phyloP scores from a whole-genome alignment of 2,113 vertebrate genomes.

The Sapayoa aenigma region DNA sequence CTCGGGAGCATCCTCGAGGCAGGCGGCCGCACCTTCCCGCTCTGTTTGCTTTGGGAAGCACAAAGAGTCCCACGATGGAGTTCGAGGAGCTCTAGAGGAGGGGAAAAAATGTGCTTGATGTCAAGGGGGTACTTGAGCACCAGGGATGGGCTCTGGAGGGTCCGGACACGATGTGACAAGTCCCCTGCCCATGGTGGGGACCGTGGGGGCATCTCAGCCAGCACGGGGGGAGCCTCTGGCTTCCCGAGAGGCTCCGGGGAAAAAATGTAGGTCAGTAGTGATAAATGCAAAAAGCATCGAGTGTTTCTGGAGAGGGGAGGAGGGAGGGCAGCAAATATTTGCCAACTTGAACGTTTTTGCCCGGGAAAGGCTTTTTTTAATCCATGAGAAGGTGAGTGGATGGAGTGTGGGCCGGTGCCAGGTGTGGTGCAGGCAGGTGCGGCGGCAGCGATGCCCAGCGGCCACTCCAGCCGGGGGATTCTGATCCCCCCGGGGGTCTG shows the following conservation, averaged over 20 bases:
- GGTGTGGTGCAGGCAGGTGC: neutral
- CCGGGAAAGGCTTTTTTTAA: neutral
- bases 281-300: neutral
- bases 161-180: fast-evolving
- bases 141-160: neutral
- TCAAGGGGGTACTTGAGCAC: neutral
- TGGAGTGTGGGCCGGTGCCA: neutral
- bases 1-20: neutral
- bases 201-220: fast-evolving
- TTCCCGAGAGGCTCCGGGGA: neutral
- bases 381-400: fast-evolving
- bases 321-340: neutral
- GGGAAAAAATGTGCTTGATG: neutral
- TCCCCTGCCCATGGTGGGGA: neutral
- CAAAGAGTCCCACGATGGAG: neutral
- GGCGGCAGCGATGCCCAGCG: fast-evolving
- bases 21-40: neutral
- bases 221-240: fast-evolving
- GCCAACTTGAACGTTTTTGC: neutral
- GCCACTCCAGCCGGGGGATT: fast-evolving
- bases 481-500: no score
- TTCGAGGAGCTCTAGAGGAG: neutral
- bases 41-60: slow-evolving; percentile 35
- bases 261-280: neutral
- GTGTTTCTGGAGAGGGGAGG: neutral